A percentile compares a stretch with the other conserved stretches of the same genome.
phyloP scores from a whole-genome alignment of 2,888 invertebrate genomes.

The Epirrhoe alternata region DNA sequence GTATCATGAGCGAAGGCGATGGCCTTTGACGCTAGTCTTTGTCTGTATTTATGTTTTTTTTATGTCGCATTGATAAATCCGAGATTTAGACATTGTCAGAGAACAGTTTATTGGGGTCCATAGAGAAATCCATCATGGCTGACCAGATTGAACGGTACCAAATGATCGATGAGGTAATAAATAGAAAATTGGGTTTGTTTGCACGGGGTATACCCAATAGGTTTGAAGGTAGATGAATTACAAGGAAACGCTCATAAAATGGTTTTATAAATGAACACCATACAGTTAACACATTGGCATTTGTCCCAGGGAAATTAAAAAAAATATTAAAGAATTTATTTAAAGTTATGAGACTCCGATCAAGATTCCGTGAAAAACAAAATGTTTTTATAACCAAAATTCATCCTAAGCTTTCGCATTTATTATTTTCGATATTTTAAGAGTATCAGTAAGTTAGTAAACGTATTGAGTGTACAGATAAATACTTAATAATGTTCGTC shows the following conservation, averaged over 20 bases:
- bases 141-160: conserved; percentile 19
- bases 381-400: no score
- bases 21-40: no score
- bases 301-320: no score
- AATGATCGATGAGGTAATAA: conserved; percentile 34
- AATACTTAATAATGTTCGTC: not conserved
- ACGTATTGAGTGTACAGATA: not conserved
- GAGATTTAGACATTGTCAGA: not conserved
- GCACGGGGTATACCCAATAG: not conserved
- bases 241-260: not conserved
- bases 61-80: not conserved
- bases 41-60: not conserved
- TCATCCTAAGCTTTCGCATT: no score
- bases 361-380: no score
- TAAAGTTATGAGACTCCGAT: no score
- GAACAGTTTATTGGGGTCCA: conserved; percentile 5
- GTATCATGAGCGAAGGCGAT: no score
- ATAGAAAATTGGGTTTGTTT: conserved; percentile 29
- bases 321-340: no score
- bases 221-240: not conserved
- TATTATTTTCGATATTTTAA: no score
- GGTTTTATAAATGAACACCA: not conserved
- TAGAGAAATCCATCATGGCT: conserved; percentile 28
- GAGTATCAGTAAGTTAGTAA: not conserved
- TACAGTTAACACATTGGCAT: no score